Percentiles rank a stretch among this genome's conserved stretches.
Conservation (phyloP, 2,888 invertebrate genomes). For the Troides aeacus region DNA sequence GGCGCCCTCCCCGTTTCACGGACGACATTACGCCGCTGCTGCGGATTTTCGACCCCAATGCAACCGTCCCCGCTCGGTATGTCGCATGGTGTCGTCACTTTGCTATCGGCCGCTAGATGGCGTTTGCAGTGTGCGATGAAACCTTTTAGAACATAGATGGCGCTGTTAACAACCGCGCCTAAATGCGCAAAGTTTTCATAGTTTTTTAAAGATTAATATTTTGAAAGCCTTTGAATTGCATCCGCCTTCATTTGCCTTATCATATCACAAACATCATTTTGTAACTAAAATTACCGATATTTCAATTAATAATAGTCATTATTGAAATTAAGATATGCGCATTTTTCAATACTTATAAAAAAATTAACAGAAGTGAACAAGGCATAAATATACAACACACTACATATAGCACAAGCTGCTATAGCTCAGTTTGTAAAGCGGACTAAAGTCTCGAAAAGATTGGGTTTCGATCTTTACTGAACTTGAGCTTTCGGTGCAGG, state of each 20-base stretch:
- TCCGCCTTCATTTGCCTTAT: conserved; percentile 26
- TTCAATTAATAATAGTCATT: conserved; percentile 2
- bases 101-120: conserved; percentile 60
- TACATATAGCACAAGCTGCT: background rate
- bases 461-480: too few relatives aligned
- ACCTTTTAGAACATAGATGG: conserved; percentile 53
- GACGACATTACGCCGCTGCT: conserved; percentile 88
- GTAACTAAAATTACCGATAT: background rate
- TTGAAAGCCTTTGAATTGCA: conserved; percentile 39
- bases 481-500: too few relatives aligned
- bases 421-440: too few relatives aligned
- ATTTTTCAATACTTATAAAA: conserved; percentile 1
- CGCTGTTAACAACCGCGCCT: conserved; percentile 40
- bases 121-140: conserved; percentile 64
- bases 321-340: conserved; percentile 11
- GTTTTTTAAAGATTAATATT: conserved; percentile 24
- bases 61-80: conserved; percentile 78
- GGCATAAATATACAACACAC: background rate
- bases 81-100: conserved; percentile 62
- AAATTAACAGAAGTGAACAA: background rate
- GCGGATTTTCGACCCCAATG: conserved; percentile 87
- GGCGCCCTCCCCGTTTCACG: conserved; percentile 90
- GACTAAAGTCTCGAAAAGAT: too few relatives aligned
- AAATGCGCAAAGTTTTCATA: conserved; percentile 21
- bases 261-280: background rate